Conservation (phyloP, 2,797 vertebrate genomes). For the Mus minutoides region DNA sequence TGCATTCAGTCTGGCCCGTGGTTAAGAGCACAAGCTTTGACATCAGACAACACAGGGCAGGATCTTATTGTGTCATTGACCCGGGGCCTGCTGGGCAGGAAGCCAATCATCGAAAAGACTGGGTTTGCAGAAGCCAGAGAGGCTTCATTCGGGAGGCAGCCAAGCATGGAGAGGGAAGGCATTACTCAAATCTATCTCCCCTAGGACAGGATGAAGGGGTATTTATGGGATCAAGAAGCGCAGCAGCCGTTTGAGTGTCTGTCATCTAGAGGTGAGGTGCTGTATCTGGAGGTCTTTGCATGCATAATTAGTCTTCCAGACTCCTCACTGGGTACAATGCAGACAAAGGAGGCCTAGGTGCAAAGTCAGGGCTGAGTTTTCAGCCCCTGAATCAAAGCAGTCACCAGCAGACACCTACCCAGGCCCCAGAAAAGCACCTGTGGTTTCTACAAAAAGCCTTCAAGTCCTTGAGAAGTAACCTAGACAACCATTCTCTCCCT, state of each 20-base stretch:
- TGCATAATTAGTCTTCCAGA: not conserved
- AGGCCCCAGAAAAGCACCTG: not conserved
- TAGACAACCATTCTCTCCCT: not conserved
- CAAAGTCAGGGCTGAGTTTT: not conserved
- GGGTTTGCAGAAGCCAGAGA: not conserved
- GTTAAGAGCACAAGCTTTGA: not conserved
- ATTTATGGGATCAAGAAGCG: not conserved
- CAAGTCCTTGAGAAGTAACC: not conserved
- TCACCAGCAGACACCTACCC: not conserved
- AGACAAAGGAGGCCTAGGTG: not conserved
- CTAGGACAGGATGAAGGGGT: not conserved
- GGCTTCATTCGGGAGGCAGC: not conserved
- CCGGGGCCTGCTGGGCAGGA: not conserved
- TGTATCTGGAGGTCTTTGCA: not conserved
- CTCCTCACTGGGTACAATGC: not conserved
- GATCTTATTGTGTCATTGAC: not conserved
- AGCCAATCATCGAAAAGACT: not conserved
- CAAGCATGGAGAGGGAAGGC: not conserved
- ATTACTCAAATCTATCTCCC: not conserved
- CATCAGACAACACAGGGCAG: not conserved
- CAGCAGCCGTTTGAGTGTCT: not conserved
- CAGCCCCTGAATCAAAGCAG: not conserved
- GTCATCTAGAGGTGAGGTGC: not conserved
- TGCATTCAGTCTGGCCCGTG: not conserved
- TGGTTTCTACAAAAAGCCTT: not conserved